Base-by-base conservation (phyloP, 2,888 invertebrate genomes). In the Baccha elongata region DNA sequence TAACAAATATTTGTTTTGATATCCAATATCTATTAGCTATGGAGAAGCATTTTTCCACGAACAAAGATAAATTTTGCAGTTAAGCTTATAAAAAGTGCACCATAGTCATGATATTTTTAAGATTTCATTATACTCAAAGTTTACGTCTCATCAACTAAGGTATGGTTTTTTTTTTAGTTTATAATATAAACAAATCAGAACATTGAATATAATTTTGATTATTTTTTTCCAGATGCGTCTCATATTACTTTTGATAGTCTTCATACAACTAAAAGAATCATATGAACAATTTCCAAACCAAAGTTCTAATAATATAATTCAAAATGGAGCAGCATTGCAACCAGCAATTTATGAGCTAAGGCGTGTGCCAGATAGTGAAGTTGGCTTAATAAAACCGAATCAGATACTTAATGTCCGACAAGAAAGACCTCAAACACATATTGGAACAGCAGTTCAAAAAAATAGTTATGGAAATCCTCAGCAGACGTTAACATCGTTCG, bases 211-310 rank as follows among this genome's bases (percentile, higher is more conserved):
- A 17, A 3, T 29, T 29, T 48, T 35, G 1, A 8, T 1, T 55
- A 19, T 23, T 32, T 29, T 26, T 40, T 46, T 48, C 10, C 13
- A 79, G 79, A 79, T 79, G 73, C 60, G 60, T 3, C 7, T 60
- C 8, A 15, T 73, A 19, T 11, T 62, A 3, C 2, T 62, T 13
- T 32, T 68, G 1, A 15, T 60, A 2, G 29, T 37, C 0, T 3
- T 78, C 3, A 2, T 11, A 5, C 50, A 67, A 15, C 15, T 73
- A 0, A 65, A 72, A 7, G 42, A 21, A 21, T 53, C n/a, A n/a
- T n/a, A 21, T 35, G 40, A 37, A 15, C 32, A 35, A n/a, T 7
- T 15, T 15, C n/a, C 15, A 26, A 7, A 4, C 23, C 1, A 35
- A 50, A 50, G 17, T 11, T n/a, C 15, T 23, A 40, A n/a, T 3